Base-by-base conservation (phyloP, 2,113 vertebrate genomes). In the Dunckerocampus dactyliophorus region DNA sequence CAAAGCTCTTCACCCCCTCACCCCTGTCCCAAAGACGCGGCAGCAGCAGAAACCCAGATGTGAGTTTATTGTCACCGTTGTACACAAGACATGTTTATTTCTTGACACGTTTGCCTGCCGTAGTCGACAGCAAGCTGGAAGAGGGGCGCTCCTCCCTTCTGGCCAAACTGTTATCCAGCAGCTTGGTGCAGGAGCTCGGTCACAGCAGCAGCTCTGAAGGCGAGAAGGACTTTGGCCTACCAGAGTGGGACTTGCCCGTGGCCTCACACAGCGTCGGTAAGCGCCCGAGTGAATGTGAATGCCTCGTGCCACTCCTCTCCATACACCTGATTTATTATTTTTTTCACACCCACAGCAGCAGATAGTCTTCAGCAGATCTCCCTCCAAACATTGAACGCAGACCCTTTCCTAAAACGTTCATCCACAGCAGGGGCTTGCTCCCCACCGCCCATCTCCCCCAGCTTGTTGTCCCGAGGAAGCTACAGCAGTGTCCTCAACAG, bases 121-220 rank as follows among this genome's bases (percentile, higher is more conserved):
- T 62, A 82, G 76, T 74, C 60, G 84, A 75, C 20, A 80, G 71
- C 76, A 96, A 95, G 79, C 83, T 88, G 79, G 88, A 92, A 54
- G 95, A 97, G 22, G 91, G 62, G 56, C 93, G 93, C n/a, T 91
- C 93, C 55, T 84, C 93, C 52, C 82, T 90, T 46, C 80, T 94
- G 64, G 85, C 82, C 62, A 97, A 95, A 82, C 87, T 94, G 77
- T 85, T 94, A 51, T 92, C 93, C 42, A 82, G 83, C 68, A 72
- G 89, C 77, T 91, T 90, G 11, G 87, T 86, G 34, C 92, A 92
- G 22, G 96, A 99, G 75, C 86, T 92, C 15, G 92, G 94, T 63
- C 95, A 93, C 79, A 97, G 94, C 86, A 98, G 95, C 87, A 95
- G 96, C 82, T 99, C 96, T 21, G 97, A 99, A 75, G 97, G 95